Evolutionary conservation across 1,140 invertebrate species (phyloP).

Genomic region (Asobara japonica): DNA sequence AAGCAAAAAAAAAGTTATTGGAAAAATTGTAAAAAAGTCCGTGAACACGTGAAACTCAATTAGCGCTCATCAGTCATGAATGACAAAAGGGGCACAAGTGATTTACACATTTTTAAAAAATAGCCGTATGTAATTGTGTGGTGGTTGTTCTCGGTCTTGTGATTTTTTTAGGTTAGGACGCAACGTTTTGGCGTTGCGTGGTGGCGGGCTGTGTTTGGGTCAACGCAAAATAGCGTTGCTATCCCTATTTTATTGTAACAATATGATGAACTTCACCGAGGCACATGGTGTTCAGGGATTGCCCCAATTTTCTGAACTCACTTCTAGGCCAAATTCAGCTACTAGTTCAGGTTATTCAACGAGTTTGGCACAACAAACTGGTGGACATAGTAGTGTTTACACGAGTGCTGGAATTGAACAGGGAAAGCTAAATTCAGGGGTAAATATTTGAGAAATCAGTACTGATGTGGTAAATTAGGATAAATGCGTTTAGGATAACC

Average conservation of each 20-base stretch:
- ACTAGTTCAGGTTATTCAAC: slow-evolving; percentile 45
- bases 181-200: not conserved
- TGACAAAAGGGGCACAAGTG: not conserved
- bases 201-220: not conserved
- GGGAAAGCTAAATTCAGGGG: slow-evolving; percentile 52
- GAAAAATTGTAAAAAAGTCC: no score
- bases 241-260: not conserved
- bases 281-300: slow-evolving; percentile 49
- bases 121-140: not conserved
- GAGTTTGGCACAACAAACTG: slow-evolving; percentile 42
- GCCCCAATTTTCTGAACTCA: slow-evolving; percentile 60
- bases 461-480: no score
- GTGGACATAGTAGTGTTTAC: slow-evolving; percentile 48
- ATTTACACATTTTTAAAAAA: not conserved
- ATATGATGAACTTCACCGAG: slow-evolving; percentile 59
- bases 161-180: slow-evolving; percentile 8
- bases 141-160: not conserved
- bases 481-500: no score
- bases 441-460: slow-evolving; percentile 38
- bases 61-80: not conserved
- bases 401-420: slow-evolving; percentile 49
- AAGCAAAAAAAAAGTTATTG: no score
- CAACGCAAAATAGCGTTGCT: not conserved
- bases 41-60: no score
- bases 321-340: slow-evolving; percentile 44